Evolutionary conservation across 2,888 invertebrate species (phyloP), one percentile per base, ranked within the genome.

Genomic region (Deilephila porcellus): DNA sequence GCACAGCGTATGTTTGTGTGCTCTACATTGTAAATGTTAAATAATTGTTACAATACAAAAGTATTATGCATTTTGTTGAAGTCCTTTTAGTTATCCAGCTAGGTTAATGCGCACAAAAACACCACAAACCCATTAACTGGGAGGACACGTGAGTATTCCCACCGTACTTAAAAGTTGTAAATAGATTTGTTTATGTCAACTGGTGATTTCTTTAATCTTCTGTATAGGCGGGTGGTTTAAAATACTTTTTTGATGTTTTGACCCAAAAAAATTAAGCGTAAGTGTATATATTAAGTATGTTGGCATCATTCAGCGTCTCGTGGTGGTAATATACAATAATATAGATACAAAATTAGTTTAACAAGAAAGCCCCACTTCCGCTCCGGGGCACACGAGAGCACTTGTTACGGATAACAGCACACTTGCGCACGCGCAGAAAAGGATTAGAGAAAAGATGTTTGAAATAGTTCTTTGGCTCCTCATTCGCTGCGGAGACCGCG

Each of bases 371-470:
- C 86, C 81, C 86, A 85, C 85, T 87, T 88, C 87, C 87, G 85
- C 77, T 80, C 78, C 78, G 71, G 79, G 76, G 84, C 91, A 88
- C 89, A 89, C 88, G 74, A 83, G 74, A 76, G 83, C 87, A 88
- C 86, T 88, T 88, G 86, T 71, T 79, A 83, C 83, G 81, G 71
- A 75, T 74, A 78, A 80, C 76, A 79, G 83, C 91, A 89, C 91
- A 92, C 90, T 87, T 85, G 86, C 85, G 88, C 86, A 82, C 80
- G 86, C 84, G 87, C 88, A 89, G 90, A 88, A 91, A 92, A 92
- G 92, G 91, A 91, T 92, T 92, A 92, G 92, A 92, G 92, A 91
- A 91, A 91, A 93, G 90, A 92, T 92, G 87, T 91, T 93, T 93
- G 93, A 91, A 93, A 93, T 92, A 93, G 92, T 93, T 93, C 92